phyloP scores from a whole-genome alignment of 2,888 invertebrate genomes.

The Selenia dentaria region DNA sequence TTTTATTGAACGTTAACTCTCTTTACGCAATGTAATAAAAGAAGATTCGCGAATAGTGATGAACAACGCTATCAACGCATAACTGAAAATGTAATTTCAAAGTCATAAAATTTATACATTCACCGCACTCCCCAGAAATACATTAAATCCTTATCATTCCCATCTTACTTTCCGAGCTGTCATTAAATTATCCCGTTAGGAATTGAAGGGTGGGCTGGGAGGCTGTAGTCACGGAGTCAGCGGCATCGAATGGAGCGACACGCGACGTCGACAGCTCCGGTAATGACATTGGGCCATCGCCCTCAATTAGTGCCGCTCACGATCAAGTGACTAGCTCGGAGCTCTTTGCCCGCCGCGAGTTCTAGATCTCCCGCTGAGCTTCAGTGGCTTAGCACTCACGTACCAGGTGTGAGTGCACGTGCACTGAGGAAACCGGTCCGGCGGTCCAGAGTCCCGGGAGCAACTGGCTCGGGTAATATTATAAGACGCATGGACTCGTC shows the following conservation, averaged over 20 bases:
- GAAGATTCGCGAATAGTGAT: conserved; percentile 1
- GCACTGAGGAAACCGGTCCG: conserved; percentile 51
- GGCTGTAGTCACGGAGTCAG: conserved; percentile 32
- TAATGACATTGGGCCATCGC: conserved; percentile 47
- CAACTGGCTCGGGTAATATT: conserved; percentile 36
- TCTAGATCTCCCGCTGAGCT: conserved; percentile 24
- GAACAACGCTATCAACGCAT: not conserved
- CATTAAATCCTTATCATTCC: conserved; percentile 35
- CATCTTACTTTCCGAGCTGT: conserved; percentile 34
- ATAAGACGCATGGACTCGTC: conserved; percentile 39
- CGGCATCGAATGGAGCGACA: conserved; percentile 3
- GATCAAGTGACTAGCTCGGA: conserved; percentile 37
- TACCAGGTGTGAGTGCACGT: conserved; percentile 39
- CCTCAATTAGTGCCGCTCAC: conserved; percentile 49
- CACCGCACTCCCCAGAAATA: conserved; percentile 27
- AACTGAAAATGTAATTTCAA: conserved; percentile 14
- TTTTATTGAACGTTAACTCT: not conserved
- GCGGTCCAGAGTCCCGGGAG: conserved; percentile 40
- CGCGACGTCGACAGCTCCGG: not conserved
- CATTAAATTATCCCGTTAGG: conserved; percentile 48
- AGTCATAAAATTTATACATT: conserved; percentile 25
- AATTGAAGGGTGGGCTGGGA: conserved; percentile 37
- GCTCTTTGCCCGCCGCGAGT: conserved; percentile 15
- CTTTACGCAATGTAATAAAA: not conserved
- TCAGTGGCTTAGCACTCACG: conserved; percentile 29